Base-by-base conservation (phyloP, 2,113 vertebrate genomes). In the Hyperopisus bebe region DNA sequence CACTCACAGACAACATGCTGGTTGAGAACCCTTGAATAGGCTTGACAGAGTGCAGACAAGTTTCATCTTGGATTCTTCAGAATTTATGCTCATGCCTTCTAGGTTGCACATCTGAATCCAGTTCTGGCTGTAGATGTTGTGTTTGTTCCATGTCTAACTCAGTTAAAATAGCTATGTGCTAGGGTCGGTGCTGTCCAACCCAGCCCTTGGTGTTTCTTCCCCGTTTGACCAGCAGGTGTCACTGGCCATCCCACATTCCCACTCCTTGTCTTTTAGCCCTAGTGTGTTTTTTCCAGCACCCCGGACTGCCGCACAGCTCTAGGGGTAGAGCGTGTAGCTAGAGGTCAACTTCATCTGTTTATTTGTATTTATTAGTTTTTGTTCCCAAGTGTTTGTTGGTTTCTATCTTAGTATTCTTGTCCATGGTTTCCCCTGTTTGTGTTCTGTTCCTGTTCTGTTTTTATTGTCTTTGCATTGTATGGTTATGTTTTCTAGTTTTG, bases 41-140 rank as follows among this genome's bases (percentile, higher is more conserved):
- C 70, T 94, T 94, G 94, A 93, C 94, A 94, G 90, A 91, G 91
- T 87, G 90, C 90, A 90, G 92, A 93, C 92, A 92, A 92, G 94
- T 95, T 95, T 94, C 93, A 94, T 95, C 93, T 93, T 94, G 92
- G 92, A 82, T 93, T 92, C 89, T 93, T 92, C 90, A 47, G 88
- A 89, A 87, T 27, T 92, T 92, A 92, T 93, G 92, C 35, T 42
- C 35, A 19, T 42, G 74, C 31, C 62, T 70, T 70, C 62, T 70
- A 10, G 62, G 62, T 70, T 70, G 27, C 27, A 27, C 24, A 10
- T 27, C 62, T 66, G n/a, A 66, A 66, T 66, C 62, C n/a, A 31
- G 62, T 70, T 70, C 10, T 31, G n/a, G 10, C 62, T 31, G 24
- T n/a, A n/a, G 24, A n/a, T 2, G 2, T 10, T 74, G 74, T 80